phyloP scores from a whole-genome alignment of 2,888 invertebrate genomes.

The Polylopha cassiicola region DNA sequence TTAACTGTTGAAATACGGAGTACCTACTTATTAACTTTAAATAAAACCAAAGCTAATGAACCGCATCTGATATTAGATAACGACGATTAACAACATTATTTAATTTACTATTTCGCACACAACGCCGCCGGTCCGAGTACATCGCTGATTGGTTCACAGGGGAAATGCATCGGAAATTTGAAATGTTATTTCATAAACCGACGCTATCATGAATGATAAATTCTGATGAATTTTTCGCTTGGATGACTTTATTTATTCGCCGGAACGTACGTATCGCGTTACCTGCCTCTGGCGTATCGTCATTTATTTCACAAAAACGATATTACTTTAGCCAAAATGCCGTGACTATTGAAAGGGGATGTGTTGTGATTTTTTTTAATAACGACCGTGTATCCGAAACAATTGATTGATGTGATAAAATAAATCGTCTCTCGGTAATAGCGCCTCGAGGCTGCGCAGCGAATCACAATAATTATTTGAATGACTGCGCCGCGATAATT shows the following conservation, averaged over 20 bases:
- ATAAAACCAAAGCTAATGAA: conserved; percentile 11
- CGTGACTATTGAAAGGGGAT: conserved; percentile 38
- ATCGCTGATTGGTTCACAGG: conserved; percentile 21
- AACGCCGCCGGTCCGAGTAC: conserved; percentile 13
- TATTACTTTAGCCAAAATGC: conserved; percentile 49
- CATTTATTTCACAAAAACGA: conserved; percentile 59
- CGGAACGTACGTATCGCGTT: conserved; percentile 53
- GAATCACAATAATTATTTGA: conserved; percentile 51
- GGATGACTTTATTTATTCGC: conserved; percentile 64
- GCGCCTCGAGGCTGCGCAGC: conserved; percentile 42
- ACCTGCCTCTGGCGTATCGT: conserved; percentile 57
- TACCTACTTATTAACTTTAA: conserved; percentile 17
- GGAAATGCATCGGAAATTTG: conserved; percentile 25
- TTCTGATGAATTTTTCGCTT: conserved; percentile 62
- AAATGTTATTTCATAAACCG: conserved; percentile 38
- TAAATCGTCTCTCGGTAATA: conserved; percentile 49
- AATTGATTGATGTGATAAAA: conserved; percentile 68
- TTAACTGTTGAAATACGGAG: conserved; percentile 6
- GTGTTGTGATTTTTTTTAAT: conserved; percentile 57
- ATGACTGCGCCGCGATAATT: conserved; percentile 40
- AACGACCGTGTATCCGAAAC: conserved; percentile 48
- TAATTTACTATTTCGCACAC: conserved; percentile 25
- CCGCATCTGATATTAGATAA: conserved; percentile 10
- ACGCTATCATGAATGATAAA: conserved; percentile 50
- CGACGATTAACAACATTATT: conserved; percentile 19